Evolutionary conservation across 2,113 vertebrate genomes (phyloP).

Genomic region (Speoplatyrhinus poulsoni): DNA sequence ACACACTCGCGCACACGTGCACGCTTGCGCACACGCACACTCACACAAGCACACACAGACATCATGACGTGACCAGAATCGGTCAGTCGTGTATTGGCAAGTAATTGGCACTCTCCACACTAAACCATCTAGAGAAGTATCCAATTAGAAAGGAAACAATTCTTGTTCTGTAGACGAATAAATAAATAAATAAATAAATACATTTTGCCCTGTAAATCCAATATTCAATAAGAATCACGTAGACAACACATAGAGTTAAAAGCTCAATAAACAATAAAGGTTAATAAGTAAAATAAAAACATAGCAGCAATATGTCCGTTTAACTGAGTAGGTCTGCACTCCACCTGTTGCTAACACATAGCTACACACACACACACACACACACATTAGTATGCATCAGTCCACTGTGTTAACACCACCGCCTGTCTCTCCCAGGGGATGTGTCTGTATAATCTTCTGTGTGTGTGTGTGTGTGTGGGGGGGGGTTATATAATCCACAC

Average conservation of each 20-base stretch:
- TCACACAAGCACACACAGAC: conserved; percentile 12
- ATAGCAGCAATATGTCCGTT: too few relatives aligned
- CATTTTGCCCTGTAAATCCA: not conserved
- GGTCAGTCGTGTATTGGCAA: too few relatives aligned
- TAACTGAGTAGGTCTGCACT: too few relatives aligned
- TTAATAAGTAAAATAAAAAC: not conserved
- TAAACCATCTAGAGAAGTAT: too few relatives aligned
- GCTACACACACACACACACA: conserved; percentile 40
- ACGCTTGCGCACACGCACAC: conserved; percentile 45
- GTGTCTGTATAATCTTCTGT: conserved; percentile 52
- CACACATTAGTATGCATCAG: not conserved
- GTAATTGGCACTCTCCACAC: too few relatives aligned
- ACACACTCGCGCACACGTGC: conserved; percentile 1
- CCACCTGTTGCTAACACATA: conserved; percentile 35
- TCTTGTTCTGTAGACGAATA: not conserved
- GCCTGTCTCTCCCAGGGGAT: conserved; percentile 47
- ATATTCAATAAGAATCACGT: not conserved
- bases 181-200: not conserved
- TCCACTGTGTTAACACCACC: conserved; percentile 27
- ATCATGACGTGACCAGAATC: too few relatives aligned
- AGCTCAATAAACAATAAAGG: not conserved
- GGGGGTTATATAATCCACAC: conserved; percentile 64
- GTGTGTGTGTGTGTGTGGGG: conserved; percentile 29
- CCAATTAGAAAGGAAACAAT: not conserved
- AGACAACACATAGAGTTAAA: not conserved